These are phyloP conservation scores for Bellardia pandia DNA, from an alignment of 2,888 invertebrate genomes.

Conservation along the genomic window DNA sequence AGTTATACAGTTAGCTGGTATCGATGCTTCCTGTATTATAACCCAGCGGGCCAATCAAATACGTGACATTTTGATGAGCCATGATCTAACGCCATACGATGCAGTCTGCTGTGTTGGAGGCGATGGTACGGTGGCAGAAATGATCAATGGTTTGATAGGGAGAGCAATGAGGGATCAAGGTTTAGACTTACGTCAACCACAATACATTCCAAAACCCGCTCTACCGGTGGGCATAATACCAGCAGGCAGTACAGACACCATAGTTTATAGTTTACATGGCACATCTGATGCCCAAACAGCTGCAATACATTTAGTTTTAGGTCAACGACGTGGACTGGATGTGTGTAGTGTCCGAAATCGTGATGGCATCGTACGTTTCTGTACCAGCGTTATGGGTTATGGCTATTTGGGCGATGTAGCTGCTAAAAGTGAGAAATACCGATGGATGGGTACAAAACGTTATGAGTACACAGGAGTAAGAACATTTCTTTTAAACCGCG, in stretches of 20 bases:
- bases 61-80: constrained; percentile 87
- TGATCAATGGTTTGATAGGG: constrained; percentile 89
- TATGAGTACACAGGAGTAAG: constrained; percentile 91
- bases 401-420: constrained; percentile 94
- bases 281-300: constrained; percentile 91
- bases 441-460: constrained; percentile 94
- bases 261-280: constrained; percentile 91
- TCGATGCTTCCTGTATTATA: constrained; percentile 88
- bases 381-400: constrained; percentile 91
- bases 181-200: constrained; percentile 79
- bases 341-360: constrained; percentile 89
- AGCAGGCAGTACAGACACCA: constrained; percentile 91
- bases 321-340: constrained; percentile 90
- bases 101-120: constrained; percentile 93
- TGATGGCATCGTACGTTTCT: constrained; percentile 87
- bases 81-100: constrained; percentile 86
- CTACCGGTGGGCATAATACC: constrained; percentile 87
- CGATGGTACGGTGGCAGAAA: constrained; percentile 93
- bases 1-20: constrained; percentile 87
- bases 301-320: constrained; percentile 92
- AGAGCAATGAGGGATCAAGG: constrained; percentile 84
- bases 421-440: constrained; percentile 90
- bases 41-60: constrained; percentile 92
- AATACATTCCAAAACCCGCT: constrained; percentile 81
- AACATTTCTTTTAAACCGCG: constrained; percentile 87